Base-by-base conservation (phyloP, 2,888 invertebrate species). In the Apamea monoglypha region DNA sequence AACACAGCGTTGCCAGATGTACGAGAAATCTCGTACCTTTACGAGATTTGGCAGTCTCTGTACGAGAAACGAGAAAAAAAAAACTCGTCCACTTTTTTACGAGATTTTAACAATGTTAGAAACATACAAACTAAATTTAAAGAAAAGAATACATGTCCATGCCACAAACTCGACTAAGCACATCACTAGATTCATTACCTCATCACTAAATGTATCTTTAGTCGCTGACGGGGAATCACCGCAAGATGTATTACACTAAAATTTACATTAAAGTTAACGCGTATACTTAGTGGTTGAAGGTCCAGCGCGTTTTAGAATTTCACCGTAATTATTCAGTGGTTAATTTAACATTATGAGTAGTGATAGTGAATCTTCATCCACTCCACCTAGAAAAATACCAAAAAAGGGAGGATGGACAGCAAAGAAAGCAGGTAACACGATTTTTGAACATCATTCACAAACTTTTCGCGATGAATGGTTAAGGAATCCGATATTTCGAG, bases 321-420 rank as follows among this genome's bases (percentile, higher is more conserved):
- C 6, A 5, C 14, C 66, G 14, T 21, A 70, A 70, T 70, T 70
- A 70, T 71, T 71, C 59, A 73, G 73, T 73, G 63, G 10, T 63
- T 63, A 61, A 47, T 63, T 63, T 73, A n/a, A 73, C 47, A 4
- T 72, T 25, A 72, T 72, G 72, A 72, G 72, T 72, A 61, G 72
- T 72, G 72, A 72, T 29, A 72, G 59, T 61, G 72, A 72, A 61
- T 72, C 61, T 72, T 6, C 73, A 73, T 4, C 74, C 50, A 74
- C 74, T 53, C 53, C 74, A 74, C 40, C 74, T 40, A 66, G 40
- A 74, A 66, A 74, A 66, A 66, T 8, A 66, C 0, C 74, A 0
- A 74, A 66, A 64, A 74, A 66, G 66, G 66, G 64, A 67, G 68
- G 75, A 75, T 75, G 68, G 68, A 75, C 68, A 0, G 59, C 59